These are phyloP conservation scores for Seriola rivoliana DNA, from an alignment of 2,113 vertebrate genomes.

Conservation along the genomic window DNA sequence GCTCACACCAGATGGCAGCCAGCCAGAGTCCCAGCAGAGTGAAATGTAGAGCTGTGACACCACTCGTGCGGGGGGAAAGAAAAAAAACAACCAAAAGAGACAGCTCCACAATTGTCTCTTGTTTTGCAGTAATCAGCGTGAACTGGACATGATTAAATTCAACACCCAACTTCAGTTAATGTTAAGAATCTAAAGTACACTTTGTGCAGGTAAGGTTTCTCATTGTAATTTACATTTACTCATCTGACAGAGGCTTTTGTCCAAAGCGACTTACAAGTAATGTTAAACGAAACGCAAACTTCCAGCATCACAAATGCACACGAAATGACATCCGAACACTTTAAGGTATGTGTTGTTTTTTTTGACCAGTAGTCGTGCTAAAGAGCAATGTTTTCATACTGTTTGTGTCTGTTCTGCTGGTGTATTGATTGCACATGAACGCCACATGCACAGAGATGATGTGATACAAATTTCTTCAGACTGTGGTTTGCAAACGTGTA, in stretches of 20 bases:
- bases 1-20: slow-evolving; percentile 40
- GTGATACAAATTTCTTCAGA: too few relatives aligned
- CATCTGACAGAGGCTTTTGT: too few relatives aligned
- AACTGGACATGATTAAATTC: not conserved
- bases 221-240: not conserved
- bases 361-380: not conserved
- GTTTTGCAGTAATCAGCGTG: not conserved
- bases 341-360: not conserved
- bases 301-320: not conserved
- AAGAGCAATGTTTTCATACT: too few relatives aligned
- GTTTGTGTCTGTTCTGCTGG: too few relatives aligned
- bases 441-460: too few relatives aligned
- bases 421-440: too few relatives aligned
- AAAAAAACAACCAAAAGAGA: not conserved
- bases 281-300: not conserved
- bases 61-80: not conserved
- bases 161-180: not conserved
- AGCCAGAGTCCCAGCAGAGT: slow-evolving; percentile 33
- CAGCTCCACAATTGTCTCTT: slow-evolving; percentile 1
- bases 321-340: not conserved
- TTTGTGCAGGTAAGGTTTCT: not conserved
- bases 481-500: too few relatives aligned
- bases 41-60: slow-evolving; percentile 35
- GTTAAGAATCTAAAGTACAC: not conserved
- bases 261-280: too few relatives aligned